Base-by-base conservation (phyloP, 1,140 invertebrate genomes). In the Mercenaria mercenaria region DNA sequence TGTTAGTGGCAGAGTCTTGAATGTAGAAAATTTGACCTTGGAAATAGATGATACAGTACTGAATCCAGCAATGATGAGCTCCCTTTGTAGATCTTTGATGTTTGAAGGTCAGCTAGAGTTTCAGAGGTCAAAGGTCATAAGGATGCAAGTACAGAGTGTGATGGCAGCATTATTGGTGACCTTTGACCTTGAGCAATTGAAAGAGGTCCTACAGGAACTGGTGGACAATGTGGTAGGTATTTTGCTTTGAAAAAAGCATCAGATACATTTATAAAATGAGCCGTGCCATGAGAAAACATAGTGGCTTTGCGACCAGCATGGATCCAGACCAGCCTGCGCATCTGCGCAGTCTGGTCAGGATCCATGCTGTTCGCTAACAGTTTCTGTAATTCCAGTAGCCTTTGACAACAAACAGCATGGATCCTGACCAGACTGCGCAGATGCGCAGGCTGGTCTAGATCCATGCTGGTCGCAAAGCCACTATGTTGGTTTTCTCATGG, bases 141-240 rank as follows among this genome's bases (percentile, higher is more conserved):
- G 37, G 59, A 77, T 79, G 61, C 86, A 80, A 56, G 10, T 67
- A 3, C 76, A 88, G 43, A 81, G 26, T 69, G 77, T 81, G 11
- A 67, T 88, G 86, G 86, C 86, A 26, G 41, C 76, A 32, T 67
- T 88, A 29, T 41, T 88, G 64, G 61, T 79, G n/a, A 41, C 86
- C 3, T 69, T 81, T 39, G 43, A 80, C 41, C 37, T 81, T 43
- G 76, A 88, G 1, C 76, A 80, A 20, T 88, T 88, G 20, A 47
- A 43, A 23, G n/a, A 80, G 15, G 43, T 88, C 26, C 11, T 72
- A 15, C 64, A 79, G 18, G 56, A 61, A 11, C 39, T 88, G 34
- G 76, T 79, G 29, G 50, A 67, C 50, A 74, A 67, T 72, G 64
- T 88, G 86, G 86, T 88, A 81, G 20, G 82, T 34, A 3, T 72